These are phyloP conservation scores for Vanessa atalanta DNA, from an alignment of 1,140 invertebrate species.

Conservation along the genomic window DNA sequence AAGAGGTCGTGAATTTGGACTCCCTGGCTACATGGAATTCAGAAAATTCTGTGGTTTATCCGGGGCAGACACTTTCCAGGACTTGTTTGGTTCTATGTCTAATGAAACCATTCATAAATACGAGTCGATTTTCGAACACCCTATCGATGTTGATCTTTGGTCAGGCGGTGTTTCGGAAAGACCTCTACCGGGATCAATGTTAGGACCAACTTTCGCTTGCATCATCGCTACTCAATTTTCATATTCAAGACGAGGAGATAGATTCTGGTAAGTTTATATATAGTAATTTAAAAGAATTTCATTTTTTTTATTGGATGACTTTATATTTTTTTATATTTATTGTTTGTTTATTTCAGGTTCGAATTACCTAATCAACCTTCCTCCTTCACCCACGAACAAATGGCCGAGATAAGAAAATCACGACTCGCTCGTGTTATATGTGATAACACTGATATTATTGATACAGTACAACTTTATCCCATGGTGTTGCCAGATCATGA, in stretches of 20 bases:
- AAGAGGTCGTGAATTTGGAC: conserved; percentile 93
- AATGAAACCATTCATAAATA: conserved; percentile 91
- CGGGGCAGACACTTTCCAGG: conserved; percentile 89
- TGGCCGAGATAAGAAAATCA: conserved; percentile 93
- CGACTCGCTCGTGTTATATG: conserved; percentile 94
- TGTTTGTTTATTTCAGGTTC: conserved; percentile 81
- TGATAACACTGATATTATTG: conserved; percentile 96
- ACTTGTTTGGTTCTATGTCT: conserved; percentile 92
- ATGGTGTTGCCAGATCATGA: conserved; percentile 95
- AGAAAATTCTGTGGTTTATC: conserved; percentile 95
- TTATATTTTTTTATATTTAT: not conserved
- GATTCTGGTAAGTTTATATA: conserved; percentile 88
- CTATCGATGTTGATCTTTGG: conserved; percentile 94
- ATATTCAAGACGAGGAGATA: conserved; percentile 93
- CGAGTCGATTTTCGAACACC: conserved; percentile 83
- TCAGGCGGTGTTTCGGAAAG: conserved; percentile 95
- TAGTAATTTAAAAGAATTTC: not conserved
- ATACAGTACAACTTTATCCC: conserved; percentile 95
- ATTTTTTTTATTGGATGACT: no score
- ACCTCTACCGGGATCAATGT: conserved; percentile 91
- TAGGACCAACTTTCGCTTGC: conserved; percentile 97
- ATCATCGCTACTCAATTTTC: conserved; percentile 98
- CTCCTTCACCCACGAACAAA: conserved; percentile 94
- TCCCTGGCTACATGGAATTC: conserved; percentile 96
- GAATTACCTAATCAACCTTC: conserved; percentile 95